These are phyloP conservation scores for Oreochromis niloticus DNA, from an alignment of 2,113 vertebrate species.

Conservation along the genomic window DNA sequence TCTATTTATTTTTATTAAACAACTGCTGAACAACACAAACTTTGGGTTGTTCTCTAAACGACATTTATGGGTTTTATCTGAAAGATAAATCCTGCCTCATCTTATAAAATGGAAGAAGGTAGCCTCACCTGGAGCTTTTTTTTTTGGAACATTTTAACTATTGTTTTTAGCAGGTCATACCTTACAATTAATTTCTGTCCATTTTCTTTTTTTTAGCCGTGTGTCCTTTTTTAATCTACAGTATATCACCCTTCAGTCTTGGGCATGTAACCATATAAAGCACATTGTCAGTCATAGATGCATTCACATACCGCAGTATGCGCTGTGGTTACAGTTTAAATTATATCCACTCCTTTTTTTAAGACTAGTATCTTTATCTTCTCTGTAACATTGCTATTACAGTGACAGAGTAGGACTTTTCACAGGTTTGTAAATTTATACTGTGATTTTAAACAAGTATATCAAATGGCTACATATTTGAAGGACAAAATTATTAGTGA, in stretches of 20 bases:
- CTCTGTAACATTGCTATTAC: background rate
- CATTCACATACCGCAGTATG: background rate
- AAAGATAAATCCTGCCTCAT: background rate
- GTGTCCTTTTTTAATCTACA: background rate
- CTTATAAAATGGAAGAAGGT: background rate
- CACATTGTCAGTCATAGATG: background rate
- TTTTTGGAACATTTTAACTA: background rate
- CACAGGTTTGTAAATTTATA: too few relatives aligned
- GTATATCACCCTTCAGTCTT: background rate
- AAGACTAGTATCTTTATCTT: background rate
- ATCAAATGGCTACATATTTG: too few relatives aligned
- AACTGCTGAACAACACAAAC: background rate
- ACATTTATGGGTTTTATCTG: background rate
- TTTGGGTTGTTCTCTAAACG: background rate
- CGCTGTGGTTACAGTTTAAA: background rate
- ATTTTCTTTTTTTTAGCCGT: background rate
- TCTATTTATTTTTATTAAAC: too few relatives aligned
- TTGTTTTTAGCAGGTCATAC: background rate
- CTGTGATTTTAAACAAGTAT: too few relatives aligned
- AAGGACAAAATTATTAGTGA: too few relatives aligned
- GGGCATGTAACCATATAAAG: background rate
- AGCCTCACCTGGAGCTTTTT: background rate
- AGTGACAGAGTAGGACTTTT: too few relatives aligned
- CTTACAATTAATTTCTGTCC: background rate
- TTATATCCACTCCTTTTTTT: background rate